These are phyloP conservation scores for Halictus quadricinctus DNA, from an alignment of 2,888 invertebrate species.

Conservation along the genomic window DNA sequence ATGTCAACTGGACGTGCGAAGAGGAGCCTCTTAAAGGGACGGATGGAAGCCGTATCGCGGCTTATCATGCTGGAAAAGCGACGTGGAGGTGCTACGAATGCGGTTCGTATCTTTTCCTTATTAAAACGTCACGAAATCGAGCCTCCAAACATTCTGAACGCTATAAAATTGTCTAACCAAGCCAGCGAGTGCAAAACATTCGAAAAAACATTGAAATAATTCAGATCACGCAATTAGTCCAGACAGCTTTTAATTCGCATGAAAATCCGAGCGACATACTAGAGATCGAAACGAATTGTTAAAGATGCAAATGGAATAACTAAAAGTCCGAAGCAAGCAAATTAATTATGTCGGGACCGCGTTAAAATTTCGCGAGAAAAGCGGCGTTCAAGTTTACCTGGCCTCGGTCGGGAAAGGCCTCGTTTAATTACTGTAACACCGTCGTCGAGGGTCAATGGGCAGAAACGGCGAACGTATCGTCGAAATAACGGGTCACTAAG, in stretches of 20 bases:
- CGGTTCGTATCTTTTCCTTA: slow-evolving; percentile 69
- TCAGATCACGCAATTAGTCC: neutral
- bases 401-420: neutral
- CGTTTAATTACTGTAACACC: slow-evolving; percentile 19
- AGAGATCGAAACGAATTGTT: neutral
- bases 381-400: neutral
- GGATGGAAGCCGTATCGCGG: slow-evolving; percentile 80
- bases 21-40: slow-evolving; percentile 80
- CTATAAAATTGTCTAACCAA: neutral
- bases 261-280: neutral
- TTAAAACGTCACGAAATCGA: neutral
- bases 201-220: no score
- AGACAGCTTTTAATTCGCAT: neutral
- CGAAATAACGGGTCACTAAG: slow-evolving; percentile 42
- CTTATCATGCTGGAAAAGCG: slow-evolving; percentile 79
- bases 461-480: slow-evolving; percentile 16
- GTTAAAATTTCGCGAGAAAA: neutral
- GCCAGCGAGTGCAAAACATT: neutral
- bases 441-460: neutral
- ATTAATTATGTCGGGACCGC: neutral
- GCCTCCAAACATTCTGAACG: neutral
- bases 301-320: neutral
- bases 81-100: slow-evolving; percentile 81
- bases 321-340: neutral
- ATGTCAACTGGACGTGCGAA: slow-evolving; percentile 80